These are phyloP conservation scores for Apotomis betuletana DNA, from an alignment of 2,888 invertebrate species.

Conservation along the genomic window DNA sequence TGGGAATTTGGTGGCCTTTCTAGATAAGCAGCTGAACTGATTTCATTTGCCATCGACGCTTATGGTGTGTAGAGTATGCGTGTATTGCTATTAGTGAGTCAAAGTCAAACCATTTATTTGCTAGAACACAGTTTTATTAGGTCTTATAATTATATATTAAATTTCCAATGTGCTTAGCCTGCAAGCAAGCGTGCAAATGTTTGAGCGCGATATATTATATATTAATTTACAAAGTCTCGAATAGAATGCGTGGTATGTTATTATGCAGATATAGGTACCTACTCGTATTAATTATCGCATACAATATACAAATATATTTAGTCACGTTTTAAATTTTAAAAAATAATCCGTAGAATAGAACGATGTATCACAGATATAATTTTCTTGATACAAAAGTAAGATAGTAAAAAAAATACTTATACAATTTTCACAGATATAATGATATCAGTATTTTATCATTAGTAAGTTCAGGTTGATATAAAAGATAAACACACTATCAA, in stretches of 20 bases:
- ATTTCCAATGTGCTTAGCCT: too few species aligned
- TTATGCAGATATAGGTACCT: not conserved
- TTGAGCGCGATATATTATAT: too few species aligned
- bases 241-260: conserved; percentile 16
- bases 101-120: too few species aligned
- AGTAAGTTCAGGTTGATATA: not conserved
- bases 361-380: too few species aligned
- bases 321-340: too few species aligned
- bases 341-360: too few species aligned
- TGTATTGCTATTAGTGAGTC: too few species aligned
- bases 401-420: not conserved
- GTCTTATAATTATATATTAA: too few species aligned
- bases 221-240: too few species aligned
- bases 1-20: conserved; percentile 67
- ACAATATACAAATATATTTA: too few species aligned
- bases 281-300: not conserved
- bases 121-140: too few species aligned
- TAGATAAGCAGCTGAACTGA: conserved; percentile 20
- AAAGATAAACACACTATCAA: not conserved
- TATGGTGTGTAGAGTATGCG: not conserved
- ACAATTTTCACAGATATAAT: not conserved
- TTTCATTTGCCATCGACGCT: conserved; percentile 18
- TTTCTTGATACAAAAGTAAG: not conserved
- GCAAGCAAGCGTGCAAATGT: too few species aligned
- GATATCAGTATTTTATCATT: not conserved